Evolutionary conservation across 2,797 vertebrate species (phyloP).

Genomic region (Perodicticus potto): DNA sequence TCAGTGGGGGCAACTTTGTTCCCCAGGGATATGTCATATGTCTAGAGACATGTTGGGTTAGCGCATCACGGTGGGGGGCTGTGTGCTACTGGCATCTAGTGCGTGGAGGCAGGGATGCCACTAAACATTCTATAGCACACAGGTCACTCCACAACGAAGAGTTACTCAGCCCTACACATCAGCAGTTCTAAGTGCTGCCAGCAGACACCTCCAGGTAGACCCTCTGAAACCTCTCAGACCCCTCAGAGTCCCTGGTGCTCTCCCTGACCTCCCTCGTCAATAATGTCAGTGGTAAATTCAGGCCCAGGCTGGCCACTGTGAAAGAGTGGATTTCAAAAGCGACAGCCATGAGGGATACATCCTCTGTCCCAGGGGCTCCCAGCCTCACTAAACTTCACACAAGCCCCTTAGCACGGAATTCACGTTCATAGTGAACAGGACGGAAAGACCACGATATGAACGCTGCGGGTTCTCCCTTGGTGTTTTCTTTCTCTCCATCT

Average conservation of each 20-base stretch:
- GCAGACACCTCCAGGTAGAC: not conserved
- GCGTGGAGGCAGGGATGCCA: not conserved
- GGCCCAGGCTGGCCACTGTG: not conserved
- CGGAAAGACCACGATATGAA: fast-evolving
- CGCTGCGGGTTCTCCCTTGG: fast-evolving
- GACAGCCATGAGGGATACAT: fast-evolving
- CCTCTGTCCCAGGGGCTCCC: not conserved
- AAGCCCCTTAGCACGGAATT: fast-evolving
- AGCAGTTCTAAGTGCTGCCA: not conserved
- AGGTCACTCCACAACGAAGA: not conserved
- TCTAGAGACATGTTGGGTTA: not conserved
- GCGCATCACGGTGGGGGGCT: not conserved
- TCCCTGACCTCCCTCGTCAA: not conserved
- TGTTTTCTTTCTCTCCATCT: not conserved
- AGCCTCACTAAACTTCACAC: not conserved
- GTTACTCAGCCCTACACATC: fast-evolving
- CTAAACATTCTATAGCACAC: too few relatives aligned
- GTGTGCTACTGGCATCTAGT: not conserved
- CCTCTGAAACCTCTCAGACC: not conserved
- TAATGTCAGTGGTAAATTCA: not conserved
- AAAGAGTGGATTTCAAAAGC: not conserved
- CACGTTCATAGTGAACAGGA: fast-evolving
- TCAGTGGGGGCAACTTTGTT: not conserved
- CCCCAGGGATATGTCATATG: not conserved
- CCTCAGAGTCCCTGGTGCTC: fast-evolving